Evolutionary conservation across 2,888 invertebrate species (phyloP).

Genomic region (Acanthacorydalis orientalis): DNA sequence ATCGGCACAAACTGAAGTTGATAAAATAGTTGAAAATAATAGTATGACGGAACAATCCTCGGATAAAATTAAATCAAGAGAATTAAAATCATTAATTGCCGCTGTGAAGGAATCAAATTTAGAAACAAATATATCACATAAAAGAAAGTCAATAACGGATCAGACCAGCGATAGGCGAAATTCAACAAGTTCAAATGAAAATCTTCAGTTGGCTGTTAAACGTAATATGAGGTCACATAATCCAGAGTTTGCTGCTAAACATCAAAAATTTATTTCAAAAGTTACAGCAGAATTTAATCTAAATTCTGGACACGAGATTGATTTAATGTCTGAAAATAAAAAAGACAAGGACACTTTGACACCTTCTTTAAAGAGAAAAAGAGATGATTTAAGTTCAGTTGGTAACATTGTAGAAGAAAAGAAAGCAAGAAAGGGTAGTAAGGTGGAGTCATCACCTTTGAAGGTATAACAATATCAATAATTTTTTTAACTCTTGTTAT

Average conservation of each 20-base stretch:
- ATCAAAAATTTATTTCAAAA: conserved; percentile 39
- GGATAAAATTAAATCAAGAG: conserved; percentile 19
- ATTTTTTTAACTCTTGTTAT: too few relatives aligned
- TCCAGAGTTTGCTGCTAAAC: conserved; percentile 43
- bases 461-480: background rate
- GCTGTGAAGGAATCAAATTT: conserved; percentile 53
- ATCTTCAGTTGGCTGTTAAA: conserved; percentile 9
- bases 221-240: conserved; percentile 45
- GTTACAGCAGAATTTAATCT: conserved; percentile 20
- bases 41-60: background rate
- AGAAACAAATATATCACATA: conserved; percentile 29
- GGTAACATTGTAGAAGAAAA: conserved; percentile 1
- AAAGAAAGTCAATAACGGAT: conserved; percentile 22
- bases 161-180: conserved; percentile 22
- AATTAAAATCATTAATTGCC: conserved; percentile 43
- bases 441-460: background rate
- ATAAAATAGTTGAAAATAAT: background rate
- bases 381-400: conserved; percentile 11
- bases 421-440: background rate
- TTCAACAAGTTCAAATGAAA: conserved; percentile 4
- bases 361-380: conserved; percentile 12
- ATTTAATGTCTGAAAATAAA: conserved; percentile 6
- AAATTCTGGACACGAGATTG: conserved; percentile 5
- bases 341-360: conserved; percentile 7
- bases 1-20: background rate